phyloP scores from a whole-genome alignment of 2,113 vertebrate genomes.

The Corydoras sp. region DNA sequence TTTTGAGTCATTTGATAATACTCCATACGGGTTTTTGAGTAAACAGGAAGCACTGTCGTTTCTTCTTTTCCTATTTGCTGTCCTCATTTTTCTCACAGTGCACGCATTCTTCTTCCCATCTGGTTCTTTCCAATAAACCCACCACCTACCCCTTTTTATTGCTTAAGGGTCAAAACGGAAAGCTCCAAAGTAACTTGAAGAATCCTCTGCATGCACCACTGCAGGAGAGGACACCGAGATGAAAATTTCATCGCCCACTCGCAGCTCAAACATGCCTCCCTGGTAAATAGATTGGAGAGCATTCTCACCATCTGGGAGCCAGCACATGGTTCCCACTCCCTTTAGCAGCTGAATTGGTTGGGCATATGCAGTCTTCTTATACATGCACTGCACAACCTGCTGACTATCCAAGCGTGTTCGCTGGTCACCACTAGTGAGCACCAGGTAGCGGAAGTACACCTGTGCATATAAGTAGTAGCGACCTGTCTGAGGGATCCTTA shows the following conservation, averaged over 20 bases:
- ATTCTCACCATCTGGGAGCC: slow-evolving; percentile 57
- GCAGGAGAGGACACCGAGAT: slow-evolving; percentile 64
- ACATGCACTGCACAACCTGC: slow-evolving; percentile 66
- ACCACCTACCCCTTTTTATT: not conserved
- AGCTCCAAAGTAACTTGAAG: slow-evolving; percentile 65
- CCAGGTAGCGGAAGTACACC: slow-evolving; percentile 61
- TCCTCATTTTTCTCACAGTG: slow-evolving; percentile 17
- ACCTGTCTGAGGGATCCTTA: slow-evolving; percentile 59
- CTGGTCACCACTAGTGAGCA: slow-evolving; percentile 32
- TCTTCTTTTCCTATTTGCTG: slow-evolving; percentile 8
- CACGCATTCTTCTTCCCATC: not conserved
- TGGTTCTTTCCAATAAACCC: slow-evolving; percentile 8
- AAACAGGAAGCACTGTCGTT: slow-evolving; percentile 30
- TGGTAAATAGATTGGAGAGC: slow-evolving; percentile 68
- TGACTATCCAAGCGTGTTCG: slow-evolving; percentile 34
- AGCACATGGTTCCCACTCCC: slow-evolving; percentile 68
- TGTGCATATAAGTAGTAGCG: slow-evolving; percentile 69
- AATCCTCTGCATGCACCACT: slow-evolving; percentile 50
- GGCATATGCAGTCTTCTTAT: slow-evolving; percentile 59
- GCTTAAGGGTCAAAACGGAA: slow-evolving; percentile 63
- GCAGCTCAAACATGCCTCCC: slow-evolving; percentile 65
- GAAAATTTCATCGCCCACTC: slow-evolving; percentile 60
- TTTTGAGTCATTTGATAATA: slow-evolving; percentile 6
- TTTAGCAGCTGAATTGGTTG: slow-evolving; percentile 68
- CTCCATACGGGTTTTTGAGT: slow-evolving; percentile 8